phyloP scores from a whole-genome alignment of 2,113 vertebrate genomes.

The rat (Rattus norvegicus) region DNA sequence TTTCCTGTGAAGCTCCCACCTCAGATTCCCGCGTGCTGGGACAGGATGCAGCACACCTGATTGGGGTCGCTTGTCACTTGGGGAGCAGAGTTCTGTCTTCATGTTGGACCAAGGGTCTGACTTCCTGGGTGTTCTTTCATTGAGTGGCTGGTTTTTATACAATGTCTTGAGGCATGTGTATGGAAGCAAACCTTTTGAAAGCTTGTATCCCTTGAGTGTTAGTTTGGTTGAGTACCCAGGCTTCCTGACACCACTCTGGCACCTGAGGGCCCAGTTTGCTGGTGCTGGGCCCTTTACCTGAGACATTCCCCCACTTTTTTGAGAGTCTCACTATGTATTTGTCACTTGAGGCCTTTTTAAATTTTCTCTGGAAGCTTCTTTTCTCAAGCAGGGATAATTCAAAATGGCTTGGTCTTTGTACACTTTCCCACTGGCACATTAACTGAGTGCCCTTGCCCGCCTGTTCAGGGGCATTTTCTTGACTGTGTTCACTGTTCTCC shows the following conservation, averaged over 20 bases:
- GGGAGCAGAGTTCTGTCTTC: background rate
- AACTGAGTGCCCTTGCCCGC: background rate
- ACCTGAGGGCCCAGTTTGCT: background rate
- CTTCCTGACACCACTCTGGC: background rate
- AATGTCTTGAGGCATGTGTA: background rate
- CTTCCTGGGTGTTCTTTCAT: background rate
- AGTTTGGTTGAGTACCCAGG: rapidly evolving
- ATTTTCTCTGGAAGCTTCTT: background rate
- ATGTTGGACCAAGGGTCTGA: background rate
- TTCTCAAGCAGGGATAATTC: background rate
- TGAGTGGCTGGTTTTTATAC: background rate
- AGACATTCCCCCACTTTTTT: too few species aligned
- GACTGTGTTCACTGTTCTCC: too few species aligned
- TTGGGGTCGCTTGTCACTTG: background rate
- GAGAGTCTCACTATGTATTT: background rate
- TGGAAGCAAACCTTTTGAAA: background rate
- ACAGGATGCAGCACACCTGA: background rate
- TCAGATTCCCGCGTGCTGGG: background rate
- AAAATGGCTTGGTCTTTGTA: background rate
- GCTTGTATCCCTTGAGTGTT: too few species aligned
- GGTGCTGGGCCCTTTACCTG: background rate
- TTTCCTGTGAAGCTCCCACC: background rate
- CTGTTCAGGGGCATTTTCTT: rapidly evolving
- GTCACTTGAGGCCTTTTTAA: background rate
- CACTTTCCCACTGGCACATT: background rate